These are phyloP conservation scores for Eledona agricola DNA, from an alignment of 2,888 invertebrate species.

Conservation along the genomic window DNA sequence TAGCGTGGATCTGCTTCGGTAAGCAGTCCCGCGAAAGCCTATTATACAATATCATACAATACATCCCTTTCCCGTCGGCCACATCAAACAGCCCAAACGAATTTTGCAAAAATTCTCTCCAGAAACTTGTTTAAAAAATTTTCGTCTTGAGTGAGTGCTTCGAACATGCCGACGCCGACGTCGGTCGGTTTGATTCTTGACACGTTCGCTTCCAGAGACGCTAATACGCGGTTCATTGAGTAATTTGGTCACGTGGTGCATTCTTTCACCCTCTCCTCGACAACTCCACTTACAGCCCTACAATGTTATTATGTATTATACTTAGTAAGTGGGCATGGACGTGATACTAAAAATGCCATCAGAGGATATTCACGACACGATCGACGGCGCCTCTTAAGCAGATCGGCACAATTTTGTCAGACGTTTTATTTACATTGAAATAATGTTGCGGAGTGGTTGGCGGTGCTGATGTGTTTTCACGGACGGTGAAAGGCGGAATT, in stretches of 20 bases:
- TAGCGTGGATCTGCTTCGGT: constrained; percentile 60
- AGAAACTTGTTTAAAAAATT: constrained; percentile 5
- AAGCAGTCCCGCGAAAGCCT: constrained; percentile 60
- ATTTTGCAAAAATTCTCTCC: too few species aligned
- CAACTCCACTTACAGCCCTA: constrained; percentile 50
- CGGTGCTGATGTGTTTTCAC: constrained; percentile 22
- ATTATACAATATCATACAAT: constrained; percentile 63
- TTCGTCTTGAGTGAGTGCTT: neutral
- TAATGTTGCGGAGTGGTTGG: constrained; percentile 4
- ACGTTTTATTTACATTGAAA: too few species aligned
- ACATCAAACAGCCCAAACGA: constrained; percentile 18
- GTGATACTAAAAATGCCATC: constrained; percentile 50
- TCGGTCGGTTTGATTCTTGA: constrained; percentile 46
- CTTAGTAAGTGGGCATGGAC: constrained; percentile 55
- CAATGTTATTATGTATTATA: constrained; percentile 58
- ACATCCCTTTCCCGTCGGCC: constrained; percentile 56
- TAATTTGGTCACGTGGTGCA: constrained; percentile 62
- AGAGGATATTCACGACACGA: constrained; percentile 11
- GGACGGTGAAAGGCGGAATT: constrained; percentile 15
- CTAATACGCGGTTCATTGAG: constrained; percentile 60
- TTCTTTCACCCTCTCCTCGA: constrained; percentile 53
- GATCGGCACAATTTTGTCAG: constrained; percentile 16
- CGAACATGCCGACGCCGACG: neutral
- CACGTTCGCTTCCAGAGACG: constrained; percentile 49
- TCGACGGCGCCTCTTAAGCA: constrained; percentile 13